Conservation (phyloP, 2,113 vertebrate genomes). For the Choloepus hoffmanni region DNA sequence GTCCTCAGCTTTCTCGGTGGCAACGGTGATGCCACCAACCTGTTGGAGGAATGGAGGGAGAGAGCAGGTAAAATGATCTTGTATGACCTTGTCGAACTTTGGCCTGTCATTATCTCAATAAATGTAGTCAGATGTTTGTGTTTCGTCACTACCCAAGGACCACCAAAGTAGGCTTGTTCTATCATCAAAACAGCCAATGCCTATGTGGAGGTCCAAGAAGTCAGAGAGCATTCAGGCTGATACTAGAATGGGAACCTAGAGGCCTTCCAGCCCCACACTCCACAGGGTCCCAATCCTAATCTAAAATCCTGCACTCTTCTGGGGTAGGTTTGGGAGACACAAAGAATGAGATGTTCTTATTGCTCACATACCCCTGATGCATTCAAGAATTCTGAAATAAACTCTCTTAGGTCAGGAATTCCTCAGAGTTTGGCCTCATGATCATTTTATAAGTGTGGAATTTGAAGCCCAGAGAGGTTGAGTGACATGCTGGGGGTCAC, state of each 20-base stretch:
- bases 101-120: neutral
- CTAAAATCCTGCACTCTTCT: neutral
- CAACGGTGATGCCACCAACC: too few relatives aligned
- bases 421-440: neutral
- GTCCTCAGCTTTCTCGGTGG: neutral
- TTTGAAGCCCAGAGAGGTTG: neutral
- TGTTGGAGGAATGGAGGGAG: neutral
- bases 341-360: neutral
- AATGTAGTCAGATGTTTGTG: neutral
- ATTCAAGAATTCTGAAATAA: neutral
- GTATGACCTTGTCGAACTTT: too few relatives aligned
- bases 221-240: neutral
- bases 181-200: neutral
- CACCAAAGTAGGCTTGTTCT: neutral
- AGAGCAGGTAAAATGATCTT: too few relatives aligned
- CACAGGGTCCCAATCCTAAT: neutral
- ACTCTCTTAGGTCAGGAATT: neutral
- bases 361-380: neutral
- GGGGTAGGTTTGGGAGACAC: neutral
- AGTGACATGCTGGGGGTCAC: neutral
- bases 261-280: neutral
- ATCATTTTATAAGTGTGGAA: neutral
- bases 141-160: neutral
- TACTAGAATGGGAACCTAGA: accelerated
- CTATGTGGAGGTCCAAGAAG: neutral